Percentiles rank a stretch among this genome's conserved stretches.
Evolutionary conservation across 2,888 invertebrate genomes (phyloP).

Genomic region (Cenopis cana): DNA sequence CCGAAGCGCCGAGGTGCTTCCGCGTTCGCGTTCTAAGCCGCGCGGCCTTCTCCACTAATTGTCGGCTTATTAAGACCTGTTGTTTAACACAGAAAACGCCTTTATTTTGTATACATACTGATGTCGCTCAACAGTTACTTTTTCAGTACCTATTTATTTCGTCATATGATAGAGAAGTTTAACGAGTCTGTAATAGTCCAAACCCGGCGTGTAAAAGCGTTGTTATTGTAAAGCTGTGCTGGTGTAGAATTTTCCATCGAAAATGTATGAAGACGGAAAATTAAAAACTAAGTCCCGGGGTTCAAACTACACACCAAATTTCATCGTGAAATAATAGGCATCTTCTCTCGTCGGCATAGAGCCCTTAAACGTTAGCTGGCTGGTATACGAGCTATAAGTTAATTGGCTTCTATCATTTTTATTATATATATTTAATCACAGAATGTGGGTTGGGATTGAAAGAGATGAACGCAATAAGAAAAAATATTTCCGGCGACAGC

Average conservation of each 20-base stretch:
- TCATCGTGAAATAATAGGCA: too few species aligned
- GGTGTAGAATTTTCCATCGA: too few species aligned
- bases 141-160: too few species aligned
- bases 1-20: conserved; percentile 72
- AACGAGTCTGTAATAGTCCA: too few species aligned
- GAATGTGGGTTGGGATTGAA: not conserved
- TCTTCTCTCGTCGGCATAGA: too few species aligned
- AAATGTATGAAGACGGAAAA: too few species aligned
- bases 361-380: not conserved
- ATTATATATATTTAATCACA: not conserved
- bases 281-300: too few species aligned
- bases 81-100: conserved; percentile 11
- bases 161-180: too few species aligned
- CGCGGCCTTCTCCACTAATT: conserved; percentile 67
- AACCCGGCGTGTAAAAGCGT: too few species aligned
- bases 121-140: conserved; percentile 11
- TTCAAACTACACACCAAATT: too few species aligned
- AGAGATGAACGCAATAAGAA: not conserved
- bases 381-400: not conserved
- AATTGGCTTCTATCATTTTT: not conserved
- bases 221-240: too few species aligned
- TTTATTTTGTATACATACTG: conserved; percentile 5
- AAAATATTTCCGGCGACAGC: conserved; percentile 6
- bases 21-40: conserved; percentile 63
- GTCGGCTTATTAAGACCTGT: conserved; percentile 53